Conservation (phyloP, 1,140 invertebrate genomes). For the Ostrea denselamellosa region DNA sequence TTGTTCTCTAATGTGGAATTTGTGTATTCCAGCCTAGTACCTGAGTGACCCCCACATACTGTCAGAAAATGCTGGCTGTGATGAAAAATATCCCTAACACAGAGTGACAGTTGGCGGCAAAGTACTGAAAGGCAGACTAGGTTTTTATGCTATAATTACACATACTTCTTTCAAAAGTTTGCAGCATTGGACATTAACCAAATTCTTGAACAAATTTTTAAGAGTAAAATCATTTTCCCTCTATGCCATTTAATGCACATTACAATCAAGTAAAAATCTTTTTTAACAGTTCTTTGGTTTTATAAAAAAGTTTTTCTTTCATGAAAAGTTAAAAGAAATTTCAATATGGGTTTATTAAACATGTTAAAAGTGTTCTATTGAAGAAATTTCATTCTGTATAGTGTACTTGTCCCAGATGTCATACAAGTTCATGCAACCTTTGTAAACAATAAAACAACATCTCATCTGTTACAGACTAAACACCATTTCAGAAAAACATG, state of each 20-base stretch:
- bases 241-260: neutral
- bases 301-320: neutral
- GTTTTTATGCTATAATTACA: conserved; percentile 34
- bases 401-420: neutral
- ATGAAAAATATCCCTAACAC: conserved; percentile 34
- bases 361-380: neutral
- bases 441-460: conserved; percentile 1
- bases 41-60: conserved; percentile 11
- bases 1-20: neutral
- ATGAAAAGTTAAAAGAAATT: too few species aligned
- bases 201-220: neutral
- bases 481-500: neutral
- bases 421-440: neutral
- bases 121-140: conserved; percentile 8
- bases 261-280: neutral
- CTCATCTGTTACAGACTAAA: conserved; percentile 3
- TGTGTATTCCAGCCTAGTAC: neutral
- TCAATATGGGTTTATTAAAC: too few species aligned
- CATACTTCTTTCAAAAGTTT: neutral
- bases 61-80: neutral
- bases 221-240: neutral
- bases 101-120: conserved; percentile 26
- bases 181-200: conserved; percentile 16
- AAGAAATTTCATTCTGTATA: neutral
- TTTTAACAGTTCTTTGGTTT: neutral